phyloP scores from a whole-genome alignment of 2,888 invertebrate genomes.

The Iselma pallidipennis region DNA sequence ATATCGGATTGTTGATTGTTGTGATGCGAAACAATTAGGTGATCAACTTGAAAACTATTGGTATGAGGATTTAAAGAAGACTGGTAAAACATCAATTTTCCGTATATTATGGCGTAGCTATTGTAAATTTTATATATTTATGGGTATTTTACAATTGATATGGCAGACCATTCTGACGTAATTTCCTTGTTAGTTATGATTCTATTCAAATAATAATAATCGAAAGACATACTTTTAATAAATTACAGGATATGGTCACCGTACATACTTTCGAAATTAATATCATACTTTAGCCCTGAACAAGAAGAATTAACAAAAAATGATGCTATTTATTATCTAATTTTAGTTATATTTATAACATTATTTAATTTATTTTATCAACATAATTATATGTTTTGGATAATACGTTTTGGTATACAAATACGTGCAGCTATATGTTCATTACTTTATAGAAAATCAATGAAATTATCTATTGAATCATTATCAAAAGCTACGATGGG shows the following conservation, averaged over 20 bases:
- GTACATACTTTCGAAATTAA: not conserved
- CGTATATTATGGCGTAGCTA: constrained; percentile 39
- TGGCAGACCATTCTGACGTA: constrained; percentile 22
- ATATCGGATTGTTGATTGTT: constrained; percentile 59
- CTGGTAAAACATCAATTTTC: constrained; percentile 30
- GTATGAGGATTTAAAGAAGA: constrained; percentile 26
- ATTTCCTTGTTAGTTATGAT: constrained; percentile 57
- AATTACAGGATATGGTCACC: not conserved
- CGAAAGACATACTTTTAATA: too few relatives aligned
- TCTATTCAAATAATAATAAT: too few relatives aligned
- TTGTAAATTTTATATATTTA: constrained; percentile 33
- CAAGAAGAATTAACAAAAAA: not conserved
- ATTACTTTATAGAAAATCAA: constrained; percentile 74
- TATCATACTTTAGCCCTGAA: not conserved
- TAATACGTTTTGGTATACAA: constrained; percentile 70
- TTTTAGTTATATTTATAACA: not conserved
- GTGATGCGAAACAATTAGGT: constrained; percentile 59
- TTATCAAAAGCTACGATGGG: constrained; percentile 72
- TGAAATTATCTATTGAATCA: constrained; percentile 55
- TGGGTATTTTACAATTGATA: constrained; percentile 24
- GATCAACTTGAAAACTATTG: constrained; percentile 52
- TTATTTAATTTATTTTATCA: not conserved
- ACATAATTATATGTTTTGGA: not conserved
- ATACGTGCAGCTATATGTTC: constrained; percentile 80
- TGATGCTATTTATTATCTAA: not conserved